These are phyloP conservation scores for Laterallus jamaicensis DNA, from an alignment of 2,113 vertebrate genomes.

Conservation along the genomic window DNA sequence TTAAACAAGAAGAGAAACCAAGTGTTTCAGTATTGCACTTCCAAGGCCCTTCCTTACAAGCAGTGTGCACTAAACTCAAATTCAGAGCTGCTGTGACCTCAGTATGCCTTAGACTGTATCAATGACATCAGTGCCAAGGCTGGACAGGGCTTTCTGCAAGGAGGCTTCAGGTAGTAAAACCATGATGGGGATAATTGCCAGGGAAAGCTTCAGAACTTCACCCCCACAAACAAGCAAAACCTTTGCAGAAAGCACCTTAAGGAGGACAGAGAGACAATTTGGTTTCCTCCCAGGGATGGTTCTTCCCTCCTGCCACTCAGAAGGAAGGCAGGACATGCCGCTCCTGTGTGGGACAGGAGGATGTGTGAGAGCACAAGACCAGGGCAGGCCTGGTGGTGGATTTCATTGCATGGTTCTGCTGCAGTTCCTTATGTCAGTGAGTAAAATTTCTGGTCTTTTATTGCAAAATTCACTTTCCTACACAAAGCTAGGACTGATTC, in stretches of 20 bases:
- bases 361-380: background rate
- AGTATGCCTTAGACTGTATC: fast-evolving
- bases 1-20: constrained; percentile 57
- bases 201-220: background rate
- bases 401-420: background rate
- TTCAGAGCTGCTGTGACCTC: background rate
- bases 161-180: background rate
- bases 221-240: background rate
- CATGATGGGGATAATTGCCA: background rate
- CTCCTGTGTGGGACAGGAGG: background rate
- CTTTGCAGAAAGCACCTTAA: background rate
- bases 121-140: background rate
- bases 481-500: background rate
- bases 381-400: background rate
- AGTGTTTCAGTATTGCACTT: constrained; percentile 14
- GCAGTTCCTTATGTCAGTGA: background rate
- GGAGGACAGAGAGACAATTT: background rate
- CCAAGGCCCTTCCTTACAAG: background rate
- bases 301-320: background rate
- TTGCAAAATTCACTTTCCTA: background rate
- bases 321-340: background rate
- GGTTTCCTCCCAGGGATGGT: background rate
- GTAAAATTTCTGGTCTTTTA: background rate
- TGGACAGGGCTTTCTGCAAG: background rate
- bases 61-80: background rate